Conservation (phyloP, 2,888 invertebrate genomes). For the Drosophila paucipuncta region DNA sequence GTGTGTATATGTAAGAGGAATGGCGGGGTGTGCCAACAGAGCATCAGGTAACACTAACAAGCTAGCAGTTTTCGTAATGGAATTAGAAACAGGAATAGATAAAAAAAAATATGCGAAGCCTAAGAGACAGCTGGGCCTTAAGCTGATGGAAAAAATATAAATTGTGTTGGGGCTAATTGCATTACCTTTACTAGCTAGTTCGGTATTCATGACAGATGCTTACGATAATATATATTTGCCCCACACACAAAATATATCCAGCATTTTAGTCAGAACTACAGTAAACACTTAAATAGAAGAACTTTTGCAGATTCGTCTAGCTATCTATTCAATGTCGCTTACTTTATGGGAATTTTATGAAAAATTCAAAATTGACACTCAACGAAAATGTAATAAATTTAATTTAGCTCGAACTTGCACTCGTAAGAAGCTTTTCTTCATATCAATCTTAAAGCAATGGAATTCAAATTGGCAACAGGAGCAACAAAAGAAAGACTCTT, state of each 20-base stretch:
- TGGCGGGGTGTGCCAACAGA: constrained; percentile 1
- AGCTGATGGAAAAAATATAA: constrained; percentile 58
- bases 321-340: neutral
- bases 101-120: constrained; percentile 19
- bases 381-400: neutral
- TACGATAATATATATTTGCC: constrained; percentile 19
- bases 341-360: neutral
- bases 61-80: constrained; percentile 57
- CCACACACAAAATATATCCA: neutral
- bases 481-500: neutral
- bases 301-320: neutral
- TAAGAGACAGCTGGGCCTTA: constrained; percentile 40
- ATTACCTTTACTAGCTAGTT: constrained; percentile 52
- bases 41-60: constrained; percentile 46
- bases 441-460: neutral
- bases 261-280: neutral
- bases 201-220: constrained; percentile 44
- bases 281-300: neutral
- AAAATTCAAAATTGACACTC: neutral
- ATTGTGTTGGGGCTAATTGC: constrained; percentile 69
- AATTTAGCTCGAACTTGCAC: neutral
- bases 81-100: constrained; percentile 51
- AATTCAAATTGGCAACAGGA: neutral
- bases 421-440: neutral
- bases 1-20: constrained; percentile 8